Evolutionary conservation across 2,888 invertebrate species (phyloP), one percentile per base, ranked within the genome.

Genomic region (Chymomyza caudatula): DNA sequence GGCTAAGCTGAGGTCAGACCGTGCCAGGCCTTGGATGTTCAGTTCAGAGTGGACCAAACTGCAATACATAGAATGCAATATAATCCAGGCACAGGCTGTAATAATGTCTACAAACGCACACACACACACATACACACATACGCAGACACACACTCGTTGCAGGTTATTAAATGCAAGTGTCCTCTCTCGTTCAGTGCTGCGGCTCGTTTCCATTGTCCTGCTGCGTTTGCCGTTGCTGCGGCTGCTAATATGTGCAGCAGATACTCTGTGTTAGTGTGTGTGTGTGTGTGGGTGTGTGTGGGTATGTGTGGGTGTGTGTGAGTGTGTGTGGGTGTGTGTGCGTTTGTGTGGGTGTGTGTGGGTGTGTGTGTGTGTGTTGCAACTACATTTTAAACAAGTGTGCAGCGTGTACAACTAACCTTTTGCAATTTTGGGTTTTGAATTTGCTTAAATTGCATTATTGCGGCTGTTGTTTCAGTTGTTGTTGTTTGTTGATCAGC

Each of bases 361-460:
- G 23, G 60, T 63, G 43, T 37, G 60, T 64, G 55, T 60, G 58
- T 55, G 52, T 66, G 71, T 76, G 63, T 67, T 77, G 64, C 68
- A 72, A 66, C 71, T 69, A 76, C 68, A 76, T 69, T 62, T 54
- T 20, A 56, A 62, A 74, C 76, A 69, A 65, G 64, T 65, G 66
- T 64, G 82, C 65, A 53, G 64, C 67, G 59, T 81, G 82, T 74
- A 49, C 70, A 65, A 81, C 78, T 78, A 78, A 78, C 82, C 78
- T 74, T 72, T 81, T 71, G 76, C 66, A 78, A 72, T 78, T 78
- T 78, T 44, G 72, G 82, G 69, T 71, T 72, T 81, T 76, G 76
- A 74, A 82, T 81, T 81, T 78, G 78, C 74, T 78, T 81, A 74
- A 78, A 81, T 78, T 78, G 74, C 78, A 76, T 78, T 81, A 78